Conservation (phyloP, 1,140 invertebrate genomes). For the Drosophila nannoptera region DNA sequence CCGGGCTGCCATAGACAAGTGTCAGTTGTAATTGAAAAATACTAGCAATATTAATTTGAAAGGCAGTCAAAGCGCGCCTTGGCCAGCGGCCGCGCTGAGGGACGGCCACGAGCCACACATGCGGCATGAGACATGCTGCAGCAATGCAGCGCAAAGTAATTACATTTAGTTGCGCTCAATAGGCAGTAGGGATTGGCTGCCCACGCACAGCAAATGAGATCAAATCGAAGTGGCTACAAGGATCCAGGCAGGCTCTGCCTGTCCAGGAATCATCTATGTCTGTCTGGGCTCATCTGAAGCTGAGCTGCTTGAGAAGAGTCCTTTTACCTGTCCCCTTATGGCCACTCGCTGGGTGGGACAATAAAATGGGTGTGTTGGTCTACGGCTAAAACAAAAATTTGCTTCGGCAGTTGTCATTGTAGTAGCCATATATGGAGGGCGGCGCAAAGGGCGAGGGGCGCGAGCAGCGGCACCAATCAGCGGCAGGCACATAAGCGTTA, state of each 20-base stretch:
- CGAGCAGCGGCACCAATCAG: slow-evolving; percentile 63
- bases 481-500: slow-evolving; percentile 57
- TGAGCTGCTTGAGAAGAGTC: background rate
- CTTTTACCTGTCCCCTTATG: background rate
- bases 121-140: slow-evolving; percentile 47
- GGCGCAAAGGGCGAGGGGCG: background rate
- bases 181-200: slow-evolving; percentile 16
- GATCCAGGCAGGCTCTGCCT: no score
- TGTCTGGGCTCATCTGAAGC: background rate
- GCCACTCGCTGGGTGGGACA: slow-evolving; percentile 43
- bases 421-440: slow-evolving; percentile 7
- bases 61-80: background rate
- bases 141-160: slow-evolving; percentile 66
- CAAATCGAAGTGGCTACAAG: no score
- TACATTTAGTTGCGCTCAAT: slow-evolving; percentile 36
- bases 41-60: slow-evolving; percentile 69
- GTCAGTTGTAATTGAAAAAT: slow-evolving; percentile 76
- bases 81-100: background rate
- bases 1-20: slow-evolving; percentile 68
- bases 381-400: slow-evolving; percentile 72
- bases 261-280: no score
- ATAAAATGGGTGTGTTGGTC: slow-evolving; percentile 72
- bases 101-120: slow-evolving; percentile 40
- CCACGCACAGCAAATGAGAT: background rate
- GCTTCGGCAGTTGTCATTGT: slow-evolving; percentile 38